phyloP scores from a whole-genome alignment of 2,113 vertebrate genomes.

The Chloropsis hardwickii region DNA sequence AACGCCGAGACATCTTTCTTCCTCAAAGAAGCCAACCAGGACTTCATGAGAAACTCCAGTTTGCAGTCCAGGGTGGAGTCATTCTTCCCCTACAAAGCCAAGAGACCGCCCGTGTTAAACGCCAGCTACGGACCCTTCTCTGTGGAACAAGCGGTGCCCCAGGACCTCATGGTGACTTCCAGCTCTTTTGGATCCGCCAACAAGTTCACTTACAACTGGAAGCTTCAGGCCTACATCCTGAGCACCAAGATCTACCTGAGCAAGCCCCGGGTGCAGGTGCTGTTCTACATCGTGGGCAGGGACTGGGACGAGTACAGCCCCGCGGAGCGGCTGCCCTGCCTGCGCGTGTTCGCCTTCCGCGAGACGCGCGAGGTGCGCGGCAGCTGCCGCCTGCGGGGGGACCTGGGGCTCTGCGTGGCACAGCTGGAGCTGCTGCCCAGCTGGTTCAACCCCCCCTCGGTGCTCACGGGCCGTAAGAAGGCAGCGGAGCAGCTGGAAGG shows the following conservation, averaged over 20 bases:
- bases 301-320: conserved; percentile 87
- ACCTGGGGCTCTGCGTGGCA: conserved; percentile 86
- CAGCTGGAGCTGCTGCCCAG: conserved; percentile 82
- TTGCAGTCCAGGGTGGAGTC: conserved; percentile 84
- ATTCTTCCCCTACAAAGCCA: conserved; percentile 87
- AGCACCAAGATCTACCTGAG: conserved; percentile 78
- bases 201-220: conserved; percentile 86
- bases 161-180: conserved; percentile 77
- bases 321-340: conserved; percentile 83
- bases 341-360: conserved; percentile 88
- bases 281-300: conserved; percentile 87
- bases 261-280: conserved; percentile 86
- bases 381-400: conserved; percentile 81
- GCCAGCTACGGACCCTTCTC: conserved; percentile 89
- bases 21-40: conserved; percentile 87
- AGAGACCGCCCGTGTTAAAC: conserved; percentile 77
- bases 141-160: conserved; percentile 79
- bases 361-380: conserved; percentile 89
- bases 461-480: conserved; percentile 81
- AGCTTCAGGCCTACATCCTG: conserved; percentile 85
- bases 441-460: conserved; percentile 83
- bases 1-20: conserved; percentile 84
- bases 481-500: conserved; percentile 69
- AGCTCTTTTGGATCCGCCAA: conserved; percentile 71
- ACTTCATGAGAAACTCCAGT: conserved; percentile 88